Evolutionary conservation across 2,888 invertebrate species (phyloP).

Genomic region (Drosophila anomalata): DNA sequence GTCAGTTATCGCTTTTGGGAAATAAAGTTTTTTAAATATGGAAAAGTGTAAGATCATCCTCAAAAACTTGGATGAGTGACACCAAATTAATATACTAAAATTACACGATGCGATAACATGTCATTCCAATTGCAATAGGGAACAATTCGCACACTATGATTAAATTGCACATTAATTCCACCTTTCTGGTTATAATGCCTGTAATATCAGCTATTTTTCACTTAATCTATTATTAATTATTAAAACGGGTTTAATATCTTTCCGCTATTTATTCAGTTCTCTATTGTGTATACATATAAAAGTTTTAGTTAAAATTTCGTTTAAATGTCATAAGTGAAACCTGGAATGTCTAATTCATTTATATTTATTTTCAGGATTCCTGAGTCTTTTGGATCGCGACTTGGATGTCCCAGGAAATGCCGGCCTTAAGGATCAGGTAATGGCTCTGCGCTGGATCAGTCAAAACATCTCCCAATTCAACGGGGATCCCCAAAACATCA

Average conservation of each 20-base stretch:
- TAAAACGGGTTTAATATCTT: background rate
- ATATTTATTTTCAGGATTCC: constrained; percentile 81
- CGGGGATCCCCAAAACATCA: constrained; percentile 84
- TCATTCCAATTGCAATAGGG: background rate
- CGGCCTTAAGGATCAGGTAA: constrained; percentile 84
- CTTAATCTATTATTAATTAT: background rate
- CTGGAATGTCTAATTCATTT: background rate
- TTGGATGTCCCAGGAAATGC: constrained; percentile 85
- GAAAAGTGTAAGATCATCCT: background rate
- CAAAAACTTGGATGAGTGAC: background rate
- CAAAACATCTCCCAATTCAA: constrained; percentile 84
- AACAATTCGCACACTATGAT: background rate
- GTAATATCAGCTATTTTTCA: background rate
- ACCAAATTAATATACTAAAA: background rate
- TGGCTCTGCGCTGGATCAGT: constrained; percentile 85
- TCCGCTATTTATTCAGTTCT: background rate
- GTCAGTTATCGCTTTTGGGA: background rate
- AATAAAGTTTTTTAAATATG: background rate
- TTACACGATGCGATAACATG: background rate
- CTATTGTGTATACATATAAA: background rate
- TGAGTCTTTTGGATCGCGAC: constrained; percentile 83
- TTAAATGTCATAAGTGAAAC: background rate
- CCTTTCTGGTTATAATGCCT: background rate
- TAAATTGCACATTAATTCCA: background rate
- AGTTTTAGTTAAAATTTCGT: too few relatives aligned